Evolutionary conservation across 2,797 vertebrate genomes (phyloP), one percentile per base, ranked within the genome.

Genomic region (Pantherophis alleghaniensis): DNA sequence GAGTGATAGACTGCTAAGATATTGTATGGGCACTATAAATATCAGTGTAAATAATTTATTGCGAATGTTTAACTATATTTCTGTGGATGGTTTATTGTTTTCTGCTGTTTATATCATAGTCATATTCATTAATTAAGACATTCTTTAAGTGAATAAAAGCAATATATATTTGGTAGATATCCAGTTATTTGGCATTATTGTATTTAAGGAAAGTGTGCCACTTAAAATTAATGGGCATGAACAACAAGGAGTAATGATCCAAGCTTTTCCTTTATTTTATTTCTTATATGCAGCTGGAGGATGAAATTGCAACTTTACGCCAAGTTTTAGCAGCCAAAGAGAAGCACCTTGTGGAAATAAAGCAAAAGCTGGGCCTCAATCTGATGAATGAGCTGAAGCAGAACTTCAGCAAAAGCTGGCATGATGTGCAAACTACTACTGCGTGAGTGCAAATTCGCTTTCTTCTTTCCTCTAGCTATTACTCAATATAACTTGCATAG

Each of bases 321-420:
- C 99, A 99, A 98, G 99, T 99, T 90, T 97, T 99, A 96, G 97
- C 97, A 60, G 99, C 99, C 53, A 99, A 99, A 97, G 99, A 99
- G 97, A 99, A 98, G 97, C 99, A 98, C 94, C 98, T 99, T 14
- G 96, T 97, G 0, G 99, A 99, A 91, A 98, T 99, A 95, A 99
- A 98, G 95, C 98, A 99, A 97, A 99, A 99, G 83, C 98, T 99
- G 94, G 99, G 99, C 95, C 95, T 99, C 97, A 98, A 96, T 74
- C 96, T 99, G 94, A 97, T 99, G 96, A 98, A 97, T 88, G 99
- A 99, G 95, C 94, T 99, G 92, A 98, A 97, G 93, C 98, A 98
- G 97, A 99, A 99, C 97, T 98, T 99, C 83, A 99, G 98, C 97
- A 98, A 96, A 97, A 98, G 99, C 97, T 99, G 99, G 99, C 98